A percentile compares a stretch with the other conserved stretches of the same genome.
phyloP scores from a whole-genome alignment of 2,888 invertebrate genomes.

The Anagyrus pseudococci region DNA sequence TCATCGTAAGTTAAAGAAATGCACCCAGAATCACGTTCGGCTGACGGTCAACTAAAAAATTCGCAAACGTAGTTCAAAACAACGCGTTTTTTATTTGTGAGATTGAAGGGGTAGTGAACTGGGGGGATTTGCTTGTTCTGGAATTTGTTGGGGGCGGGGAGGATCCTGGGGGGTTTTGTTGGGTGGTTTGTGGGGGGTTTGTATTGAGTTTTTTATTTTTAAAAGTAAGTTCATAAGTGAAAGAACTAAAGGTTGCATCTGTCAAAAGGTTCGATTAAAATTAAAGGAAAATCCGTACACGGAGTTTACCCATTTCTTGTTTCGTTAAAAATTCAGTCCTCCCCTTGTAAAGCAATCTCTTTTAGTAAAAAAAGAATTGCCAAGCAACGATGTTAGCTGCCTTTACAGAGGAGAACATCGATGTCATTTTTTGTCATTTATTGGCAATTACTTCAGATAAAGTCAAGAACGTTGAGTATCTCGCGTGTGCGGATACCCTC shows the following conservation, averaged over 20 bases:
- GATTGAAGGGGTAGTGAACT: slow-evolving; percentile 50
- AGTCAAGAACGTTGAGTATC: slow-evolving; percentile 17
- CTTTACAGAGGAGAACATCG: background rate
- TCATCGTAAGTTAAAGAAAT: slow-evolving; percentile 2
- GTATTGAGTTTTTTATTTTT: slow-evolving; percentile 55
- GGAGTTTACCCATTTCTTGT: slow-evolving; percentile 39
- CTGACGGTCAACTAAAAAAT: slow-evolving; percentile 42
- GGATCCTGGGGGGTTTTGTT: slow-evolving; percentile 20
- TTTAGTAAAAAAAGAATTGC: too few species aligned
- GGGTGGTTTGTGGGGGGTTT: slow-evolving; percentile 44
- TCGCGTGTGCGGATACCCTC: slow-evolving; percentile 51
- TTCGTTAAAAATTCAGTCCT: too few species aligned
- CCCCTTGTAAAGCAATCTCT: too few species aligned
- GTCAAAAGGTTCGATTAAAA: slow-evolving; percentile 55
- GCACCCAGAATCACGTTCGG: slow-evolving; percentile 11
- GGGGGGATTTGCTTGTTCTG: slow-evolving; percentile 24
- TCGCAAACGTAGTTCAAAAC: slow-evolving; percentile 58
- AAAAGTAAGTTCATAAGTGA: slow-evolving; percentile 61
- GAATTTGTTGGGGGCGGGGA: slow-evolving; percentile 22
- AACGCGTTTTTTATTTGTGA: slow-evolving; percentile 56
- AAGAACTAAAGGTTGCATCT: slow-evolving; percentile 60
- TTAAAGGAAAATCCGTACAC: slow-evolving; percentile 50
- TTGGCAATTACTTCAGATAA: background rate
- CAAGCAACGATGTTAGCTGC: background rate
- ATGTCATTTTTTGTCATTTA: background rate